A percentile compares a stretch with the other conserved stretches of the same genome.
Conservation (phyloP, 2,113 vertebrate genomes). For the Hippolais icterina region DNA sequence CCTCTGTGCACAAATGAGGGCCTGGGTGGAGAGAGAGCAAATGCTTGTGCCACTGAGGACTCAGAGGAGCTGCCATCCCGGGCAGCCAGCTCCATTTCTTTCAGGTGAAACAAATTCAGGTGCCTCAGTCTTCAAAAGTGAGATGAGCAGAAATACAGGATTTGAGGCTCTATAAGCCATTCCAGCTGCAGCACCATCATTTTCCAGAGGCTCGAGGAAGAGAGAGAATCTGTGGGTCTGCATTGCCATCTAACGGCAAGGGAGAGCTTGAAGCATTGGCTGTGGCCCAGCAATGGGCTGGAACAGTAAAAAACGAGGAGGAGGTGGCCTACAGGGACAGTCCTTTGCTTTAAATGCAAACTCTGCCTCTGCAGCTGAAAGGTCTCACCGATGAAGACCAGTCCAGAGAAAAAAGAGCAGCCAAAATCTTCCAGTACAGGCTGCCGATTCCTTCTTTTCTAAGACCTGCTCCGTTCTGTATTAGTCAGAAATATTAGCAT, state of each 20-base stretch:
- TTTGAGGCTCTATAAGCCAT: background rate
- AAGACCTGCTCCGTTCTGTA: background rate
- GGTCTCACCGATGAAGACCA: background rate
- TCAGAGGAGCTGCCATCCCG: background rate
- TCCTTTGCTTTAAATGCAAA: background rate
- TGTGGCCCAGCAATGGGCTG: background rate
- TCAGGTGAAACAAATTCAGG: background rate
- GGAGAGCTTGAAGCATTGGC: background rate
- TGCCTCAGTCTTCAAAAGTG: background rate
- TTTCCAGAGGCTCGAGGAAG: background rate
- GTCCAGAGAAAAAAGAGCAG: background rate
- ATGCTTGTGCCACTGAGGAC: background rate
- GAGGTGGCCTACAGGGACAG: background rate
- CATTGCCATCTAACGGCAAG: slow-evolving; percentile 55
- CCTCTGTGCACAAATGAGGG: background rate
- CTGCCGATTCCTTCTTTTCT: background rate
- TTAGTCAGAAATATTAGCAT: background rate
- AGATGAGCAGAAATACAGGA: background rate
- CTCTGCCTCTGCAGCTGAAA: background rate
- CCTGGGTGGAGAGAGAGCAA: background rate
- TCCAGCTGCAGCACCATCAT: background rate
- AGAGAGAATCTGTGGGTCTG: slow-evolving; percentile 11
- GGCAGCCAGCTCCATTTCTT: background rate
- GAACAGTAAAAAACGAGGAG: background rate
- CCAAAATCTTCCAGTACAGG: background rate